Percentiles rank a stretch among this genome's conserved stretches.
phyloP scores from a whole-genome alignment of 2,797 vertebrate genomes.

The Sylvia borin region DNA sequence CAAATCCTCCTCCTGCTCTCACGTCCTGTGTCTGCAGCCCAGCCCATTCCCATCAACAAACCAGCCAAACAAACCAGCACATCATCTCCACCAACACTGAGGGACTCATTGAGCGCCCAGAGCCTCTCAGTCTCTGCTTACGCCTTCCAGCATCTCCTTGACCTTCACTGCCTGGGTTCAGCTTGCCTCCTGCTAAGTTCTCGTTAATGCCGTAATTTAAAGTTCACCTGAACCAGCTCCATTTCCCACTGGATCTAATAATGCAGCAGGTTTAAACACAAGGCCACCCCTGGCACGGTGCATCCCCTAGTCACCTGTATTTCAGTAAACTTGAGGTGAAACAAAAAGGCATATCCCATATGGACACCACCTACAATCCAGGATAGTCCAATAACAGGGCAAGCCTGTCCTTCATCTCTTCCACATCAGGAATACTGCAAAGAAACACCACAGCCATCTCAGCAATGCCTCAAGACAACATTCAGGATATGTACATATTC shows the following conservation, averaged over 20 bases:
- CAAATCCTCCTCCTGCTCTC: background rate
- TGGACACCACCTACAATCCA: background rate
- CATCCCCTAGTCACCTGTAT: background rate
- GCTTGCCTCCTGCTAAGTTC: background rate
- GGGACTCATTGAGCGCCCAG: background rate
- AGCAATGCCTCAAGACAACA: background rate
- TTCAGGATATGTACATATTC: background rate
- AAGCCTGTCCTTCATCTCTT: background rate
- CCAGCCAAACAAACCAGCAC: background rate
- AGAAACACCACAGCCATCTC: background rate
- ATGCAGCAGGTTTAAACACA: background rate
- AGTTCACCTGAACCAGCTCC: background rate
- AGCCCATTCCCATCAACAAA: conserved; percentile 22
- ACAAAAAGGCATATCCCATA: background rate
- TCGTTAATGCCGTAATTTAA: fast-evolving
- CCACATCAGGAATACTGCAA: background rate
- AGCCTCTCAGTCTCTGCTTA: background rate
- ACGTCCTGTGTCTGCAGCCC: conserved; percentile 24
- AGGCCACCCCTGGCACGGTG: background rate
- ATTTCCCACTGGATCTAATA: background rate
- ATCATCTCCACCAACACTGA: background rate
- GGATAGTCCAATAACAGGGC: background rate
- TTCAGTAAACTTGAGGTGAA: background rate
- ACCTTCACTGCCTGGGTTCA: background rate
- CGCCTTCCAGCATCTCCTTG: fast-evolving